Conservation (phyloP, 2,113 vertebrate species). For the Solea senegalensis region DNA sequence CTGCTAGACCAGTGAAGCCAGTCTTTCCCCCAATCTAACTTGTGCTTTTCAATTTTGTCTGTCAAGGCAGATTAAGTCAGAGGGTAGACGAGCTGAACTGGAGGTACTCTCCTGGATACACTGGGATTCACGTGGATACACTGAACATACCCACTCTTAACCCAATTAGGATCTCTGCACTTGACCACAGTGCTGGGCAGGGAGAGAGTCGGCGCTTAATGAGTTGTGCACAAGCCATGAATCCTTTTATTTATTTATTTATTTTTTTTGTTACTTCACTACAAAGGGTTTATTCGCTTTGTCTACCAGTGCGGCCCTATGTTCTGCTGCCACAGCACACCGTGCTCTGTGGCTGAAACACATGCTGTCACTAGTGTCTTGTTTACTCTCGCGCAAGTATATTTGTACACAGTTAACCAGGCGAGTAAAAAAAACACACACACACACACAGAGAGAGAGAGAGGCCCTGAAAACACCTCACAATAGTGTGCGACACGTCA, state of each 20-base stretch:
- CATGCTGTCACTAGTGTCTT: slow-evolving; percentile 35
- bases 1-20: slow-evolving; percentile 6
- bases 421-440: slow-evolving; percentile 7
- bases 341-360: no score
- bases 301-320: background rate
- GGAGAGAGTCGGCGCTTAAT: background rate
- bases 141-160: slow-evolving; percentile 15
- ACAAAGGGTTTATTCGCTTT: slow-evolving; percentile 50
- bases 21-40: background rate
- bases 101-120: slow-evolving; percentile 28
- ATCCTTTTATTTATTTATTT: no score
- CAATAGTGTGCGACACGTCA: background rate
- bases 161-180: slow-evolving; percentile 32
- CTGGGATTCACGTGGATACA: slow-evolving; percentile 1
- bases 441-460: no score
- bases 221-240: slow-evolving; percentile 28
- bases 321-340: slow-evolving; percentile 42
- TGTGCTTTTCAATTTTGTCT: slow-evolving; percentile 21
- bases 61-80: slow-evolving; percentile 43
- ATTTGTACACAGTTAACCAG: slow-evolving; percentile 16
- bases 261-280: no score
- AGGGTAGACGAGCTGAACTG: slow-evolving; percentile 9
- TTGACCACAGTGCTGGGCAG: slow-evolving; percentile 1
- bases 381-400: slow-evolving; percentile 34
- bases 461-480: slow-evolving; percentile 2